phyloP scores from a whole-genome alignment of 2,797 vertebrate species.

The Threskiornis aethiopicus region DNA sequence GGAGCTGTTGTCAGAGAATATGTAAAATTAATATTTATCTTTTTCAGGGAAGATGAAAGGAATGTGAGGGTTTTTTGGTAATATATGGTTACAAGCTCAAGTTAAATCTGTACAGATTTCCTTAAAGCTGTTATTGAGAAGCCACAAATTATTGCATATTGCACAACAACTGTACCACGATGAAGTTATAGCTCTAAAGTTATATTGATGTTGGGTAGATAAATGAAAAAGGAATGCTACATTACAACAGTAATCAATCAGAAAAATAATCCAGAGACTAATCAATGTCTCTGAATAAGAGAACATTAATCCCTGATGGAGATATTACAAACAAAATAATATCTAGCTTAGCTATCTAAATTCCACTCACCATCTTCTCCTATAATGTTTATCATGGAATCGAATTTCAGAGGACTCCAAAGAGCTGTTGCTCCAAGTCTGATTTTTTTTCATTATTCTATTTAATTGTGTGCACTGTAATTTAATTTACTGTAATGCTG shows the following conservation, averaged over 20 bases:
- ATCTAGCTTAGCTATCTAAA: constrained; percentile 58
- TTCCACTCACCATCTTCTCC: constrained; percentile 40
- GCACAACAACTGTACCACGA: background rate
- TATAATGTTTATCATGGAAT: constrained; percentile 50
- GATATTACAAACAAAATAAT: constrained; percentile 46
- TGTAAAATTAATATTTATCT: background rate
- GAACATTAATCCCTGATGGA: constrained; percentile 66
- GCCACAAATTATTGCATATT: constrained; percentile 42
- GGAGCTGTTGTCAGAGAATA: background rate
- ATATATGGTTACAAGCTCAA: background rate
- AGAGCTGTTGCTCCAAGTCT: constrained; percentile 48
- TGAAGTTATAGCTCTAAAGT: constrained; percentile 42
- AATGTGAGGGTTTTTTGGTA: background rate
- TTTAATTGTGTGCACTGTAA: constrained; percentile 74
- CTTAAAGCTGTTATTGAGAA: constrained; percentile 31
- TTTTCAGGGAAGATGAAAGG: background rate
- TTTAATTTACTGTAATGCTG: constrained; percentile 72
- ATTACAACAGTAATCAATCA: constrained; percentile 59
- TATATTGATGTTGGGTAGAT: constrained; percentile 37
- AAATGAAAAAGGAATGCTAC: constrained; percentile 44
- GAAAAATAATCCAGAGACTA: constrained; percentile 63
- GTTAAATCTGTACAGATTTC: background rate
- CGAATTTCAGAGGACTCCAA: constrained; percentile 59
- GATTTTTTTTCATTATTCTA: constrained; percentile 63
- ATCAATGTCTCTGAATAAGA: constrained; percentile 59